These are phyloP conservation scores for Panagrolaimus sp. DNA, from an alignment of 1,140 invertebrate species.

Conservation along the genomic window DNA sequence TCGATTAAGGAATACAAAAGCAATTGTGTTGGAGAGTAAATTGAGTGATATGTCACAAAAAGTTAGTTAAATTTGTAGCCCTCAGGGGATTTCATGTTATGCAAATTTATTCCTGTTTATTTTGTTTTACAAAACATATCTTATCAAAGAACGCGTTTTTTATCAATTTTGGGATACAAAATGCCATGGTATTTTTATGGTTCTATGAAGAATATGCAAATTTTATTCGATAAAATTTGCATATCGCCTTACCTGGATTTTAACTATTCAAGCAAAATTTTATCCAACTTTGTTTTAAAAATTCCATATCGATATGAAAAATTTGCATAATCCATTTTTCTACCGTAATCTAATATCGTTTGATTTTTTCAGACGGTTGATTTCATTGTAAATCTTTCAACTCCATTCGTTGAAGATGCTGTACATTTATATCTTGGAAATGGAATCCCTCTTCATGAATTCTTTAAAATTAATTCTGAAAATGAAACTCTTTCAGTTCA, in stretches of 20 bases:
- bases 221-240: background rate
- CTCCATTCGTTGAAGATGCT: slow-evolving; percentile 51
- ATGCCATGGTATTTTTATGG: too few species aligned
- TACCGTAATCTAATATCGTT: background rate
- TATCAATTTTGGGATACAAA: too few species aligned
- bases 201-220: background rate
- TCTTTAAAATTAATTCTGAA: slow-evolving; percentile 21
- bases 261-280: too few species aligned
- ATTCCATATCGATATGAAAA: too few species aligned
- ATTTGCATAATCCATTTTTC: background rate
- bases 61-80: slow-evolving; percentile 23
- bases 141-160: too few species aligned
- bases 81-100: background rate
- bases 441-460: slow-evolving; percentile 28
- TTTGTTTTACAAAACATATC: too few species aligned
- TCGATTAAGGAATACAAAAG: slow-evolving; percentile 47
- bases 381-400: slow-evolving; percentile 44
- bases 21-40: slow-evolving; percentile 37
- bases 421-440: slow-evolving; percentile 43
- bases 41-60: slow-evolving; percentile 44
- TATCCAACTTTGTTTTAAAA: too few species aligned
- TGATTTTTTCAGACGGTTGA: slow-evolving; percentile 47
- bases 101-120: too few species aligned
- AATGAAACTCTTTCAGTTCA: slow-evolving; percentile 33
- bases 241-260: too few species aligned